Evolutionary conservation across 2,888 invertebrate genomes (phyloP).

Genomic region (Agrochola lychnidis): DNA sequence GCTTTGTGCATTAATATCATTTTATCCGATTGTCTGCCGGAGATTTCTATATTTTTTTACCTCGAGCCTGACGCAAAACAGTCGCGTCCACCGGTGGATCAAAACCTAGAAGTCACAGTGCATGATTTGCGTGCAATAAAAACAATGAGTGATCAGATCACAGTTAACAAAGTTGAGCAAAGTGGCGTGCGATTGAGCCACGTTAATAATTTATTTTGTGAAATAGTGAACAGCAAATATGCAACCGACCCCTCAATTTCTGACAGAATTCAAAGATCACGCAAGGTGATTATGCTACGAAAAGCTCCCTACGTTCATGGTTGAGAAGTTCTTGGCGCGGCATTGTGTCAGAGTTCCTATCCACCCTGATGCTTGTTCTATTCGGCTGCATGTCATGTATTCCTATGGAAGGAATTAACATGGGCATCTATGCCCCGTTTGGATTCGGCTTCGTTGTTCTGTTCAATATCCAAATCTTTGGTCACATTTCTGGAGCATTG

Average conservation of each 20-base stretch:
- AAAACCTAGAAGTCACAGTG: conserved; percentile 42
- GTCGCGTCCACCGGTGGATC: conserved; percentile 66
- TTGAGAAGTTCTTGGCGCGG: conserved; percentile 73
- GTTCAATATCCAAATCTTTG: conserved; percentile 93
- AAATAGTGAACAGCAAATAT: conserved; percentile 44
- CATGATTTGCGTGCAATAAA: conserved; percentile 30
- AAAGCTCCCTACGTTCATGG: conserved; percentile 67
- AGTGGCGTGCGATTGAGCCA: conserved; percentile 54
- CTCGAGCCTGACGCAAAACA: conserved; percentile 65
- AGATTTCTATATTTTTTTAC: conserved; percentile 73
- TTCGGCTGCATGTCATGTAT: conserved; percentile 94
- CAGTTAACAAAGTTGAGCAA: conserved; percentile 52
- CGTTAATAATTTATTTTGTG: conserved; percentile 17
- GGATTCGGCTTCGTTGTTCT: conserved; percentile 93
- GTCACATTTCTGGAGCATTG: conserved; percentile 94
- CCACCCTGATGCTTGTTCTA: conserved; percentile 92
- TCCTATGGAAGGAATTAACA: conserved; percentile 82
- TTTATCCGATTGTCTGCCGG: conserved; percentile 58
- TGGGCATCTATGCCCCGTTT: conserved; percentile 89
- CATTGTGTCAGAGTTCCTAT: conserved; percentile 91
- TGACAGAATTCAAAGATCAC: conserved; percentile 68
- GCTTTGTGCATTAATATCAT: conserved; percentile 61
- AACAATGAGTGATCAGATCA: conserved; percentile 34
- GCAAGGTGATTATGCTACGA: conserved; percentile 41
- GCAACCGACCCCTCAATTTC: conserved; percentile 42